Conservation (phyloP, 64 coral and sea anemone genomes). For the Montipora foliosa region DNA sequence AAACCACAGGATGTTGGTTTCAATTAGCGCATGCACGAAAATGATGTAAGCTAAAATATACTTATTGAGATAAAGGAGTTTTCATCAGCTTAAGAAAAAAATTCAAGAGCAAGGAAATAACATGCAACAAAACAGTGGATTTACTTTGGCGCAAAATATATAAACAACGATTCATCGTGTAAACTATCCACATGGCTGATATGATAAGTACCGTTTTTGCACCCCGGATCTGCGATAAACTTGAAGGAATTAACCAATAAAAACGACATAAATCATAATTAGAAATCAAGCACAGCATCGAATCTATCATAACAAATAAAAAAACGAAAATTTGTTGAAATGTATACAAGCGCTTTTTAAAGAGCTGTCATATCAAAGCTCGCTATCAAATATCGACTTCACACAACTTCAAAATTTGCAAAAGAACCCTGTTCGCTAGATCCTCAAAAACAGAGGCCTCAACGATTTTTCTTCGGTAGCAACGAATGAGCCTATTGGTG, state of each 20-base stretch:
- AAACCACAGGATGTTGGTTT: conserved; percentile 34
- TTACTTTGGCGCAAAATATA: too few species aligned
- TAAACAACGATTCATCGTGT: too few species aligned
- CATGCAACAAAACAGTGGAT: too few species aligned
- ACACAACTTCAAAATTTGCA: conserved; percentile 30
- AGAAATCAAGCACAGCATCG: not conserved
- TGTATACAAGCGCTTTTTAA: not conserved
- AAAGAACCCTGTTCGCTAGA: conserved; percentile 29
- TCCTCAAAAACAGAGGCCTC: not conserved
- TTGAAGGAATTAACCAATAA: not conserved
- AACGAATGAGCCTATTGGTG: not conserved
- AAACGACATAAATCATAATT: not conserved
- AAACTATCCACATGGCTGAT: not conserved
- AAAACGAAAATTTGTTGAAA: not conserved
- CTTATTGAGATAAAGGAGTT: not conserved
- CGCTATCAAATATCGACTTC: conserved; percentile 31
- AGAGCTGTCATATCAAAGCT: not conserved
- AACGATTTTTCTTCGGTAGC: not conserved
- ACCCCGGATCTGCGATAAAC: not conserved
- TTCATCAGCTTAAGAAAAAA: not conserved
- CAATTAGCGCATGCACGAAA: conserved; percentile 6
- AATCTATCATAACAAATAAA: not conserved
- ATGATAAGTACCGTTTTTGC: not conserved
- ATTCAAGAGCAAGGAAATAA: not conserved
- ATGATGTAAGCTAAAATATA: not conserved